Conservation (phyloP, 2,797 vertebrate genomes). For the Ctenopoma kingsleyae region DNA sequence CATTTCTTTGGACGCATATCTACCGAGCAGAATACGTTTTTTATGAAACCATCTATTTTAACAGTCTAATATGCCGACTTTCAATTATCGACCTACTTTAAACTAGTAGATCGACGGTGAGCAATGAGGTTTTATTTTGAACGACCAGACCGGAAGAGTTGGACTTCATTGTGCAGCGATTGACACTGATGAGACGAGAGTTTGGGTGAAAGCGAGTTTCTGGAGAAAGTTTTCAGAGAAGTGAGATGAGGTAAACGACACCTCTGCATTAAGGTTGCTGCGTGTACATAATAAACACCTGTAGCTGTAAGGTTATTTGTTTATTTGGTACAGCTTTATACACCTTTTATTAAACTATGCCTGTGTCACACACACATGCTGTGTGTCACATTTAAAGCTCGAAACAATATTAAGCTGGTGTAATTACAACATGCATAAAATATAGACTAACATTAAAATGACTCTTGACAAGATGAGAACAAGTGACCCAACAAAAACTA, state of each 20-base stretch:
- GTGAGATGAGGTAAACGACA: neutral
- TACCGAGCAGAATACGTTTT: neutral
- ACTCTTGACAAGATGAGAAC: too few species aligned
- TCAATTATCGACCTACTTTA: neutral
- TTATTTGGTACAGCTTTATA: neutral
- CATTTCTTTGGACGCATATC: rapidly evolving
- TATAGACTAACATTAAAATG: too few species aligned
- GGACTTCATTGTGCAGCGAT: neutral
- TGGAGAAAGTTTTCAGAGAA: neutral
- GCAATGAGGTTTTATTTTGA: constrained; percentile 6
- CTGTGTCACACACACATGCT: too few species aligned
- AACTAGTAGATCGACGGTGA: neutral
- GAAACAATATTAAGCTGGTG: too few species aligned
- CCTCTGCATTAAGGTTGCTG: neutral
- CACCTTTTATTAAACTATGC: too few species aligned
- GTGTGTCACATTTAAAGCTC: too few species aligned
- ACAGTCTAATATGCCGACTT: too few species aligned
- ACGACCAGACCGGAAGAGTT: neutral
- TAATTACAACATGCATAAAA: too few species aligned
- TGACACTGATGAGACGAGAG: neutral
- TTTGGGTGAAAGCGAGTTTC: too few species aligned
- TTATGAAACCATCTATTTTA: neutral
- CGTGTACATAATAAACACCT: neutral
- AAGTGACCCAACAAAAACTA: too few species aligned
- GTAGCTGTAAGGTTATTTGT: neutral